Base-by-base conservation (phyloP, 2,113 vertebrate species). In the Festucalex cinctus region DNA sequence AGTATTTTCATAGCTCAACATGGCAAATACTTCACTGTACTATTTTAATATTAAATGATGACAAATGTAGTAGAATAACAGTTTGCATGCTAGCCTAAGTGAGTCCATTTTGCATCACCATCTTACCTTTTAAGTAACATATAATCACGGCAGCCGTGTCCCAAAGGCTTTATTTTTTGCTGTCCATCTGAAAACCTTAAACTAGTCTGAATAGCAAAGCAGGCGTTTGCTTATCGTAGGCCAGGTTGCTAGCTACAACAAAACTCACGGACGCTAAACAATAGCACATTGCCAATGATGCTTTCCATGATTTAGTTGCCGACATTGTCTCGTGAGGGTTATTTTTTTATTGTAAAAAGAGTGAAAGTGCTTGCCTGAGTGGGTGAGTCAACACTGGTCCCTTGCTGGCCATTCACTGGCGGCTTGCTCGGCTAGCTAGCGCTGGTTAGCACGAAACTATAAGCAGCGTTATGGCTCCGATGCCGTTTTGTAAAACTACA, bases 391-490 rank as follows among this genome's bases (percentile, higher is more conserved):
- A 48, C 16, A 46, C 63, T 66, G 74, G 74, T 73, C 72, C 80
- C 77, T 69, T 74, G 72, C 76, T 69, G 71, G 79, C 83, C 83
- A 77, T 80, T 74, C 77, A 79, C 73, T 68, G 70, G 61, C 60
- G 69, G 74, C 24, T 57, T 61, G 75, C 59, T 80, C 57, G n/a
- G n/a, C 63, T 56, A 69, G 80, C 75, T 82, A 74, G 66, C 73
- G 20, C 35, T 35, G 53, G 81, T 71, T 86, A 85, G 78, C 80
- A 69, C 14, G 2, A 65, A 43, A 36, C 66, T 63, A 66, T 54
- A 63, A 63, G 20, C 1, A 28, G 35, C 71, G 62, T 17, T 35
- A 69, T 54, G 49, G 39, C 35, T 57, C 12, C 28, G 65, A 54
- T 49, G 43, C 63, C 63, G 64, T 28, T 69, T n/a, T 19, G 44